A percentile compares a stretch with the other conserved stretches of the same genome.
These are phyloP conservation scores for Dastarcus helophoroides DNA, from an alignment of 2,888 invertebrate species.

Conservation along the genomic window DNA sequence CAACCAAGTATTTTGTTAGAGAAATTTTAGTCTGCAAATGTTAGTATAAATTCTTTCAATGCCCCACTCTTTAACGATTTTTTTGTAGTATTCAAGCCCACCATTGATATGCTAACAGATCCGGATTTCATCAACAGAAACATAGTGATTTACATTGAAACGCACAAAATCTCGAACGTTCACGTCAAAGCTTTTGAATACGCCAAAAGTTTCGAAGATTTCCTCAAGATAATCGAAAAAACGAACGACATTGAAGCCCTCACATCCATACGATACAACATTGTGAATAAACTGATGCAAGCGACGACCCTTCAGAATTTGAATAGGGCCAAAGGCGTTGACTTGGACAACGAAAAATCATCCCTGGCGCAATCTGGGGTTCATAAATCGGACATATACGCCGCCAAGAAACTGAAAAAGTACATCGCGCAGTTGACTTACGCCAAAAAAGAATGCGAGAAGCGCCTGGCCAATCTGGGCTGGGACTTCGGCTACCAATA, in stretches of 20 bases:
- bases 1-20: constrained; percentile 66
- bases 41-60: constrained; percentile 33
- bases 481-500: constrained; percentile 55
- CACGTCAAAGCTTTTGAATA: constrained; percentile 75
- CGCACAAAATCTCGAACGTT: constrained; percentile 66
- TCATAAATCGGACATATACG: constrained; percentile 64
- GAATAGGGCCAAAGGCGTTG: constrained; percentile 72
- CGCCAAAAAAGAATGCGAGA: constrained; percentile 73
- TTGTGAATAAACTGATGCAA: constrained; percentile 88
- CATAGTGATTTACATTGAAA: constrained; percentile 71
- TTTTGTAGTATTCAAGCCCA: constrained; percentile 2
- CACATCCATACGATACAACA: constrained; percentile 74
- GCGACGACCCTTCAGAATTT: constrained; percentile 84
- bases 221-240: constrained; percentile 70
- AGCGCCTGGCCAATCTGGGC: constrained; percentile 58
- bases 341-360: constrained; percentile 48
- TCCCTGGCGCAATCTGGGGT: constrained; percentile 43
- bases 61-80: neutral
- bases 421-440: constrained; percentile 73
- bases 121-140: constrained; percentile 87
- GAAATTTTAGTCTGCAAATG: constrained; percentile 79
- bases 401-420: constrained; percentile 70
- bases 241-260: constrained; percentile 73
- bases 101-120: constrained; percentile 49
- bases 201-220: constrained; percentile 82